These are phyloP conservation scores for Wiebesia pumilae DNA, from an alignment of 1,140 invertebrate species.

Conservation along the genomic window DNA sequence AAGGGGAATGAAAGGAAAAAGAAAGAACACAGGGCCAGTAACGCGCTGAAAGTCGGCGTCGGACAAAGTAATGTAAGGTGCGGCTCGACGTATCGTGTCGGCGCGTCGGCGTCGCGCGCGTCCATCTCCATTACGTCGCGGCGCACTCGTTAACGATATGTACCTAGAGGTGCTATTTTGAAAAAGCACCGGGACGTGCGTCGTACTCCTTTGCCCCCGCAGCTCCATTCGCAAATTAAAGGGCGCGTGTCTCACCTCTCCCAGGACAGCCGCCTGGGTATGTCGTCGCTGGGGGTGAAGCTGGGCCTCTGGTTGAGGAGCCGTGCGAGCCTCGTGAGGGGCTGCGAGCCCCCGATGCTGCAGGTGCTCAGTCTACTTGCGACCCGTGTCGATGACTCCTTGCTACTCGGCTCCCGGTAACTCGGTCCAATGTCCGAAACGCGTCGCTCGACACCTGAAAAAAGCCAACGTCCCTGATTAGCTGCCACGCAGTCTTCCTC, in stretches of 20 bases:
- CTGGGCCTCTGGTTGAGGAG: constrained; percentile 80
- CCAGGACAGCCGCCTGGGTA: constrained; percentile 84
- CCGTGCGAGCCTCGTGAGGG: constrained; percentile 81
- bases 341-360: constrained; percentile 68
- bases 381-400: constrained; percentile 60
- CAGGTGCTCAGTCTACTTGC: constrained; percentile 66
- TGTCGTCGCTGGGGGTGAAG: constrained; percentile 72
- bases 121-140: background rate
- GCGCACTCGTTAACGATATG: background rate
- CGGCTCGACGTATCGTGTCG: background rate
- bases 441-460: constrained; percentile 59
- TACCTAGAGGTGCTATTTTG: background rate
- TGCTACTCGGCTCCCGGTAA: constrained; percentile 41
- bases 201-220: background rate
- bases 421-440: constrained; percentile 68
- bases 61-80: background rate
- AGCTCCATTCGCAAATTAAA: background rate
- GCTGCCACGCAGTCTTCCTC: background rate
- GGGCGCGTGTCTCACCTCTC: constrained; percentile 77
- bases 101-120: background rate
- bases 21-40: background rate
- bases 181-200: background rate
- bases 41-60: background rate
- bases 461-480: background rate
- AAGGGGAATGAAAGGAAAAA: background rate